Base-by-base conservation (phyloP, 1,140 invertebrate genomes). In the Copidosoma floridanum region DNA sequence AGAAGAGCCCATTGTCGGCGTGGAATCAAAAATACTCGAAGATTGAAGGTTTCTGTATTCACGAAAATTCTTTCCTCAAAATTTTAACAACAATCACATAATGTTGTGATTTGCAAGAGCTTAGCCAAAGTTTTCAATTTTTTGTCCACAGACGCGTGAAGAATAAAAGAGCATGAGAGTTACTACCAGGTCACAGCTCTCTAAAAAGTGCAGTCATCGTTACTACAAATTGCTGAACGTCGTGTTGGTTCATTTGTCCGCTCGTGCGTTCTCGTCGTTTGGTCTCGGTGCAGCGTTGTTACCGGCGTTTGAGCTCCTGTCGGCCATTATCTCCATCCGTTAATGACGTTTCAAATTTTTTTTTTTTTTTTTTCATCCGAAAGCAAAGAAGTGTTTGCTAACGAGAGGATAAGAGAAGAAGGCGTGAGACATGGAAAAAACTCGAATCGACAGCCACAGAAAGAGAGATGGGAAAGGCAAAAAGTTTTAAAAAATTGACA, bases 401-500 rank as follows among this genome's bases (percentile, higher is more conserved):
- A 38, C 65, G 66, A 38, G 29, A 37, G 40, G 37, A 64, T 51
- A 56, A 51, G 8, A 20, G 35, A n/a, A 41, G 26, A 61, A 53
- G 29, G 8, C 10, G 8, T 16, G 43, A 24, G 51, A 47, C 63
- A 57, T 62, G 47, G 23, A 23, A 47, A 16, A 58, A 43, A 32
- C 10, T 26, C 16, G 12, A 12, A 46, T 5, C 20, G 23, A 35
- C 65, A 52, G 50, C 10, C 12, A 16, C 20, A 32, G 27, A 20
- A 35, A 47, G 44, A 69, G 70, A 76, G 73, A 65, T 75, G 58
- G 73, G 73, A 71, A n/a, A n/a, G n/a, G n/a, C n/a, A n/a, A n/a
- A n/a, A n/a, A n/a, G n/a, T n/a, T n/a, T n/a, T n/a, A n/a, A n/a
- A n/a, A n/a, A n/a, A n/a, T n/a, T n/a, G n/a, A n/a, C n/a, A n/a